Evolutionary conservation across 2,888 invertebrate species (phyloP).

Genomic region (Cheilosia pagana): DNA sequence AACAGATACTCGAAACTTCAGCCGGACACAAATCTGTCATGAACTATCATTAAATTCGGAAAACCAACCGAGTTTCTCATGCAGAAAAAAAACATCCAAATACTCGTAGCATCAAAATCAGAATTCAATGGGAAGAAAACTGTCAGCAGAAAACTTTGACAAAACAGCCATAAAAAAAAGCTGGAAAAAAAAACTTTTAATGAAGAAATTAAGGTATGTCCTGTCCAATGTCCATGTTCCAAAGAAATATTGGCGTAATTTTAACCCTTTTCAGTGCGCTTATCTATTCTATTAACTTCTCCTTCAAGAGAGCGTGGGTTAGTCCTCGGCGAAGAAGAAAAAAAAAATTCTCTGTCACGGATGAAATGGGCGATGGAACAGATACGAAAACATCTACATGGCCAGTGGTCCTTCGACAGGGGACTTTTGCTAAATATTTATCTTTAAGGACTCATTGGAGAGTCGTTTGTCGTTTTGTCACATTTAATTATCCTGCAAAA

Average conservation of each 20-base stretch:
- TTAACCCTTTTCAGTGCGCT: slow-evolving; percentile 63
- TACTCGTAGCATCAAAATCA: slow-evolving; percentile 51
- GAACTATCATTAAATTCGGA: slow-evolving; percentile 46
- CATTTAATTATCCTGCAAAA: slow-evolving; percentile 52
- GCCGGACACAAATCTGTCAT: slow-evolving; percentile 1
- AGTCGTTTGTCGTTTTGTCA: slow-evolving; percentile 42
- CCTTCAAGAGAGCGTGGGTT: neutral
- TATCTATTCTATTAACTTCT: slow-evolving; percentile 67
- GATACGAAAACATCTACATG: slow-evolving; percentile 1
- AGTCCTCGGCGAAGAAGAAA: neutral
- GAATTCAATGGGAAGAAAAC: slow-evolving; percentile 2
- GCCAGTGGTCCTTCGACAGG: slow-evolving; percentile 1
- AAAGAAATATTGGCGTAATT: slow-evolving; percentile 65
- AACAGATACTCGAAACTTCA: neutral
- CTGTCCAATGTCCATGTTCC: neutral
- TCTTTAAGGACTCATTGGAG: slow-evolving; percentile 29
- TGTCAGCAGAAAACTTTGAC: neutral
- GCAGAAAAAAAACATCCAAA: slow-evolving; percentile 18
- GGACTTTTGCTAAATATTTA: slow-evolving; percentile 27
- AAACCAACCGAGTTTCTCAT: slow-evolving; percentile 5
- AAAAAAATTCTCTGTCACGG: neutral
- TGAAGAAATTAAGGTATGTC: slow-evolving; percentile 63
- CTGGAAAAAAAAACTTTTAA: slow-evolving; percentile 47
- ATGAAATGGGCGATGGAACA: neutral
- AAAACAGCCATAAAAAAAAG: slow-evolving; percentile 38